phyloP scores from a whole-genome alignment of 2,113 vertebrate species.

The Ictalurus furcatus region DNA sequence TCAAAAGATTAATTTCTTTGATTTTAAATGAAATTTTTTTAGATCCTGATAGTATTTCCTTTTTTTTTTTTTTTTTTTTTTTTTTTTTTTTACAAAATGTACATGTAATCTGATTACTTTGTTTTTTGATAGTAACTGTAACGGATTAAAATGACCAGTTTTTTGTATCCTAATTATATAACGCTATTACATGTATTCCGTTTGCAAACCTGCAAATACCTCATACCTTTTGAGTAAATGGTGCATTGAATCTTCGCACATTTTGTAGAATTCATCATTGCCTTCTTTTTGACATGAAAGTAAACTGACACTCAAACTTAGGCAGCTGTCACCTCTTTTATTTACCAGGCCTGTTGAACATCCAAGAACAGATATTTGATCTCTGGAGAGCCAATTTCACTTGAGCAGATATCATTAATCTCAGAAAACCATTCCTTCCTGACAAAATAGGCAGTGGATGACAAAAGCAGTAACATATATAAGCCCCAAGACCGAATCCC shows the following conservation, averaged over 20 bases:
- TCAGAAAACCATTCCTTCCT: slow-evolving; percentile 23
- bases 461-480: slow-evolving; percentile 34
- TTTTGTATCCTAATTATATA: no score
- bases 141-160: no score
- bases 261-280: background rate
- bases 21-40: no score
- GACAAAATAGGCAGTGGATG: slow-evolving; percentile 11
- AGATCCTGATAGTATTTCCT: no score
- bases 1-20: no score
- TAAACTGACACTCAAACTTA: slow-evolving; percentile 30
- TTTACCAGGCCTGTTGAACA: slow-evolving; percentile 25
- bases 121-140: no score
- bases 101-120: no score
- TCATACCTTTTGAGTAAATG: background rate
- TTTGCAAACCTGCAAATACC: background rate
- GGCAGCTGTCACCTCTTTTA: slow-evolving; percentile 15
- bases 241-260: background rate
- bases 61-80: no score
- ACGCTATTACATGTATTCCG: no score
- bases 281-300: slow-evolving; percentile 5
- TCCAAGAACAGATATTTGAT: slow-evolving; percentile 35
- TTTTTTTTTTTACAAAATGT: no score
- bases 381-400: slow-evolving; percentile 37
- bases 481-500: slow-evolving; percentile 8
- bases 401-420: slow-evolving; percentile 37